Evolutionary conservation across 2,888 invertebrate species (phyloP).

Genomic region (Caradrina kadenii): DNA sequence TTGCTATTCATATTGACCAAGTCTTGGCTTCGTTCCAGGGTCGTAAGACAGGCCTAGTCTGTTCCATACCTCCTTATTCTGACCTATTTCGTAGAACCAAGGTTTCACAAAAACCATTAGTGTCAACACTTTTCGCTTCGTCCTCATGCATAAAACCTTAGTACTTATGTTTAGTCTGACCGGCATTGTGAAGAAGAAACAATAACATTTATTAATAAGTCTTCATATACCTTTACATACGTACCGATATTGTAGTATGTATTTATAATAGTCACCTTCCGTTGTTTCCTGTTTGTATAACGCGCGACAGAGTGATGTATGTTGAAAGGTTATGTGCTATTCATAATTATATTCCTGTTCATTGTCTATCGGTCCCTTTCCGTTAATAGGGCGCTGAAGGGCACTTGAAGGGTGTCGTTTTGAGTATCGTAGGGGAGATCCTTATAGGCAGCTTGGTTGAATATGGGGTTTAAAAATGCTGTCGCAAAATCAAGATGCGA

Average conservation of each 20-base stretch:
- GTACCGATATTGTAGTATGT: slow-evolving; percentile 13
- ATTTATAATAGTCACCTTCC: slow-evolving; percentile 27
- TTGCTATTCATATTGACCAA: slow-evolving; percentile 37
- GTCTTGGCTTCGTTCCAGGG: slow-evolving; percentile 45
- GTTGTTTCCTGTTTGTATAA: slow-evolving; percentile 45
- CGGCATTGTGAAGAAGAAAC: slow-evolving; percentile 45
- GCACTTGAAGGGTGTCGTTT: slow-evolving; percentile 37
- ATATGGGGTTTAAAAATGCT: slow-evolving; percentile 2
- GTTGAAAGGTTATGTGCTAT: slow-evolving; percentile 33
- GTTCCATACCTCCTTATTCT: slow-evolving; percentile 23
- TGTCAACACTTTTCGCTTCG: background rate
- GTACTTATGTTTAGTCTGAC: slow-evolving; percentile 7
- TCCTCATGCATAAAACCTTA: background rate
- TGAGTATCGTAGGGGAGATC: slow-evolving; percentile 30
- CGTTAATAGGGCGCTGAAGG: slow-evolving; percentile 1
- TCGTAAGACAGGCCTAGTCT: slow-evolving; percentile 12
- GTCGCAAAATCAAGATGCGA: slow-evolving; percentile 9
- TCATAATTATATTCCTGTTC: slow-evolving; percentile 43
- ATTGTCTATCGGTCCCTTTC: slow-evolving; percentile 25
- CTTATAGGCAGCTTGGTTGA: slow-evolving; percentile 7
- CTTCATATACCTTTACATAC: slow-evolving; percentile 11
- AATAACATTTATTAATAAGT: slow-evolving; percentile 36
- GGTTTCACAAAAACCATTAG: background rate
- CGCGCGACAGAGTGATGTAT: background rate
- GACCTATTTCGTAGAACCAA: slow-evolving; percentile 22